Evolutionary conservation across 2,113 vertebrate species (phyloP), one percentile per base, ranked within the genome.

Genomic region (Neopipo cinnamomea): DNA sequence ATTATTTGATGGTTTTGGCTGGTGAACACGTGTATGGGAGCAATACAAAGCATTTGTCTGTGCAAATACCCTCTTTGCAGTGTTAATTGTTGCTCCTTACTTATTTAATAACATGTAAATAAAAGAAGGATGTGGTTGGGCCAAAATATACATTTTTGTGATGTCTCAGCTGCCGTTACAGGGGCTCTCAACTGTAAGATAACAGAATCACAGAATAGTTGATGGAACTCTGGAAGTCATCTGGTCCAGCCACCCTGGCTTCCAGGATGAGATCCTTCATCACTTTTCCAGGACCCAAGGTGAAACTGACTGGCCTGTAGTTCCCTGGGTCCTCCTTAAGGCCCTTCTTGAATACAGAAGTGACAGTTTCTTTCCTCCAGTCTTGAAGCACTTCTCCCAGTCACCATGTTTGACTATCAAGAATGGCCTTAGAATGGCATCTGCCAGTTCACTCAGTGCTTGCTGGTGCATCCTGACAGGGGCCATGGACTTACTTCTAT

Each of bases 171-270:
- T 88, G 20, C 39, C 9, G 3, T 87, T 50, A 28, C 4, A 23
- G 33, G 75, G 47, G 19, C 1, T 88, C 11, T 75, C 0, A 0
- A 35, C 44, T 18, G 4, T 71, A 53, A 67, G 62, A 11, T 53
- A 52, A 66, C 6, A 71, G 46, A 65, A 83, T 35, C 28, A 58
- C 21, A 33, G 42, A 80, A 58, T 2, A 44, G 21, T 5, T 90
- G 42, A 62, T 8, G 14, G 19, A 47, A 15, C 28, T 74, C 21
- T 39, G 37, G 24, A 80, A 58, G 19, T 33, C 47, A 30, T 44
- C 47, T 87, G 3, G 12, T 66, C 37, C 31, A 52, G 28, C 8
- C 10, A 67, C 24, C 7, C 37, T 90, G 37, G 6, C 67, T 80
- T 94, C 31, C 52, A 87, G 62, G 27, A 72, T 35, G 15, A 84